Conservation (phyloP, 2,797 vertebrate genomes). For the Pogoniulus pusillus region DNA sequence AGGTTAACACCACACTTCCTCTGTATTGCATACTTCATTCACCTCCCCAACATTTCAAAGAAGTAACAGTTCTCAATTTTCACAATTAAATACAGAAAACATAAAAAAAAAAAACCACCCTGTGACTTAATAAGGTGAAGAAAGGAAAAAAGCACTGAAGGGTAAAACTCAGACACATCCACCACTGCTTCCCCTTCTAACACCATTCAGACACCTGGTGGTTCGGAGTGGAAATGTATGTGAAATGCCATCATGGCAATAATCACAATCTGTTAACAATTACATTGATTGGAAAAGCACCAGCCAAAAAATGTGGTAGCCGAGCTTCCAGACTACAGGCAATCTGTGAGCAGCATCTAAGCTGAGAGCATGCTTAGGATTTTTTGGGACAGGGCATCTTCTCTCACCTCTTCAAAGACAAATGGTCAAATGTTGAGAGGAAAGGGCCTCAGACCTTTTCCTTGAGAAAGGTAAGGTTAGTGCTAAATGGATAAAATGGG, state of each 20-base stretch:
- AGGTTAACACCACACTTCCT: neutral
- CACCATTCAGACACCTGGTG: neutral
- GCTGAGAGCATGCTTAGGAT: neutral
- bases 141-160: neutral
- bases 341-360: neutral
- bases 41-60: neutral
- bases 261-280: neutral
- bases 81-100: neutral
- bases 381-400: neutral
- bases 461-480: neutral
- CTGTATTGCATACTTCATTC: neutral
- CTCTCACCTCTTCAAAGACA: neutral
- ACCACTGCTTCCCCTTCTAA: neutral
- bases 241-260: accelerated
- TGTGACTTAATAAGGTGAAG: neutral
- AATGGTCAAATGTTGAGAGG: neutral
- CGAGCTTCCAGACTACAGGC: neutral
- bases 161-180: neutral
- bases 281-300: neutral
- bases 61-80: neutral
- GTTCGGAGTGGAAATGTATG: neutral
- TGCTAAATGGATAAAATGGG: neutral
- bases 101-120: neutral
- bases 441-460: neutral
- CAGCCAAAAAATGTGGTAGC: neutral